These are phyloP conservation scores for Keiferia lycopersicella DNA, from an alignment of 2,888 invertebrate genomes.

Conservation along the genomic window DNA sequence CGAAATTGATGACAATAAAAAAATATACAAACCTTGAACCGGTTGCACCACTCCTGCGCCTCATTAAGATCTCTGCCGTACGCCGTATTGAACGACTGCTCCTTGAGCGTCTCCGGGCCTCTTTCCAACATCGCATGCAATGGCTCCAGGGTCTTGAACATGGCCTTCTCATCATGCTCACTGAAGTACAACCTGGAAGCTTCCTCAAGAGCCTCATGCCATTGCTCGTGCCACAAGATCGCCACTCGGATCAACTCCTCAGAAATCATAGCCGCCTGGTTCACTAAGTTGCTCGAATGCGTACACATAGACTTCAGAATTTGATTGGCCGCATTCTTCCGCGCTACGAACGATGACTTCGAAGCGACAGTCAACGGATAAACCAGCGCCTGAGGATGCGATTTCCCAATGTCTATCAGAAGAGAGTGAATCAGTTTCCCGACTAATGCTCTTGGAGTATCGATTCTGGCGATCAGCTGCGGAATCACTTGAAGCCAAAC, in stretches of 20 bases:
- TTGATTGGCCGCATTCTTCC: conserved; percentile 95
- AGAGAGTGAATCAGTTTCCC: conserved; percentile 95
- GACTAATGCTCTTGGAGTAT: conserved; percentile 94
- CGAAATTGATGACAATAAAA: no score
- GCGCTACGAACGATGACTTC: conserved; percentile 92
- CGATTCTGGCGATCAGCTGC: conserved; percentile 98
- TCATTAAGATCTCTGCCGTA: conserved; percentile 97
- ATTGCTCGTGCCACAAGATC: conserved; percentile 99
- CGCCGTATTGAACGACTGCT: conserved; percentile 97
- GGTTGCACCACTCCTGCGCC: conserved; percentile 97
- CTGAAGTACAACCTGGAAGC: conserved; percentile 97
- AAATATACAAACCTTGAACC: conserved; percentile 83
- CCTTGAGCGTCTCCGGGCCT: conserved; percentile 97
- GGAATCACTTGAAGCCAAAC: conserved; percentile 99
- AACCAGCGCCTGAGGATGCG: conserved; percentile 98
- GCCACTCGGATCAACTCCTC: conserved; percentile 98
- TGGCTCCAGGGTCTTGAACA: conserved; percentile 97
- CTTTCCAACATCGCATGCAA: conserved; percentile 96
- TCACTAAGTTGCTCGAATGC: conserved; percentile 94
- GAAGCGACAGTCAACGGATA: conserved; percentile 99
- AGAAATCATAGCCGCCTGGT: conserved; percentile 97
- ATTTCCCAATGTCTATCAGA: conserved; percentile 97
- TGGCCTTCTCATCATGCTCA: conserved; percentile 96
- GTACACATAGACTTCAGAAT: conserved; percentile 98
- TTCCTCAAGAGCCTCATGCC: conserved; percentile 99